Conservation (phyloP, 2,797 vertebrate genomes). For the Takifugu ocellatus region DNA sequence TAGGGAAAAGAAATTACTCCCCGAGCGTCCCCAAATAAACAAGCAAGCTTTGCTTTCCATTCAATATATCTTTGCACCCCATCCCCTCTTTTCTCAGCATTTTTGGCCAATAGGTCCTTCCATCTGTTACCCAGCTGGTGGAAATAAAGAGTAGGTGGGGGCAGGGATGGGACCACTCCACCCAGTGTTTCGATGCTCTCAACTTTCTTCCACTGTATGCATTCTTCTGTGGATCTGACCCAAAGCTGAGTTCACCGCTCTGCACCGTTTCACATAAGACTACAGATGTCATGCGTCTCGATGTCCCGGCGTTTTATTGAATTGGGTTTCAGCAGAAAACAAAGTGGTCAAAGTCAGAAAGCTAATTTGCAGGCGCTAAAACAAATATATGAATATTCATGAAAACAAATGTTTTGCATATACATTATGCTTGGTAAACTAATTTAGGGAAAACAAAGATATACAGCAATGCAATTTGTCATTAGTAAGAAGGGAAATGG, state of each 20-base stretch:
- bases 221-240: slow-evolving; percentile 53
- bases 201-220: slow-evolving; percentile 64
- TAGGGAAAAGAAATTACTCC: slow-evolving; percentile 21
- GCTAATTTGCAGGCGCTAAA: too few species aligned
- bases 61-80: slow-evolving; percentile 40
- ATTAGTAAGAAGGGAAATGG: too few species aligned
- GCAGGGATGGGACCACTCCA: slow-evolving; percentile 34
- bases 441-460: too few species aligned
- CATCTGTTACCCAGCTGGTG: slow-evolving; percentile 77
- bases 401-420: too few species aligned
- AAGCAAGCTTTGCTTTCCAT: slow-evolving; percentile 52
- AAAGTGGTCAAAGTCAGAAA: too few species aligned
- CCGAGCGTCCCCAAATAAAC: slow-evolving; percentile 33
- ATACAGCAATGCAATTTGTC: too few species aligned
- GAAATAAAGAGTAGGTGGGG: slow-evolving; percentile 23
- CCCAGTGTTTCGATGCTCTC: slow-evolving; percentile 50
- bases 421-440: too few species aligned
- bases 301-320: not conserved
- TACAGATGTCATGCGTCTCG: slow-evolving; percentile 18
- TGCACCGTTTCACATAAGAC: slow-evolving; percentile 49
- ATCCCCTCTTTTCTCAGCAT: slow-evolving; percentile 45
- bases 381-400: too few species aligned
- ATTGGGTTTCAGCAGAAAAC: not conserved
- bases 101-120: slow-evolving; percentile 67
- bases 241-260: slow-evolving; percentile 42